Evolutionary conservation across 2,113 vertebrate genomes (phyloP).

Genomic region (Ammodytes dubius): DNA sequence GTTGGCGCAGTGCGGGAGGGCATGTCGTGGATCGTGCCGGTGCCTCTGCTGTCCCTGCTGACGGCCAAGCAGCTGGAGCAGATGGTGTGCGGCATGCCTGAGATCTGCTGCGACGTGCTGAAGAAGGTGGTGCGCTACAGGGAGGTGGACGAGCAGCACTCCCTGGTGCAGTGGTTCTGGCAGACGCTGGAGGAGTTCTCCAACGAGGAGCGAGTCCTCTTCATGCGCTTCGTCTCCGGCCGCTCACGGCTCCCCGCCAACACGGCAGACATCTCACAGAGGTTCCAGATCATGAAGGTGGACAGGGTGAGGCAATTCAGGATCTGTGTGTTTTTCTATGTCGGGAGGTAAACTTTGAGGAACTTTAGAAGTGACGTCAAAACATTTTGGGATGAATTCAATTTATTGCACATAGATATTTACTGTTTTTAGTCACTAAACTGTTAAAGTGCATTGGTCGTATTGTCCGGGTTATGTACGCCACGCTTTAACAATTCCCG

Average conservation of each 20-base stretch:
- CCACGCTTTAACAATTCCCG: too few species aligned
- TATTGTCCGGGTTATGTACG: too few species aligned
- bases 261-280: constrained; percentile 88
- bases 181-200: constrained; percentile 89
- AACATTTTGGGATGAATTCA: too few species aligned
- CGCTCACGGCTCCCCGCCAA: constrained; percentile 87
- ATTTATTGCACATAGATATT: too few species aligned
- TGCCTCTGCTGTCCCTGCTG: constrained; percentile 87
- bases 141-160: constrained; percentile 87
- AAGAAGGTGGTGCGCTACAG: constrained; percentile 89
- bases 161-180: constrained; percentile 89
- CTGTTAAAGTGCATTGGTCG: too few species aligned
- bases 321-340: not conserved
- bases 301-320: constrained; percentile 81
- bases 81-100: constrained; percentile 88
- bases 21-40: constrained; percentile 89
- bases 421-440: too few species aligned
- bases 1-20: constrained; percentile 86
- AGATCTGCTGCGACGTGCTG: constrained; percentile 88
- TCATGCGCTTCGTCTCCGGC: constrained; percentile 89
- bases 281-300: constrained; percentile 90
- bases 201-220: constrained; percentile 88
- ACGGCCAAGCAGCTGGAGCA: constrained; percentile 88
- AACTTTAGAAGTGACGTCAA: not conserved
- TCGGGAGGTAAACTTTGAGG: not conserved